Conservation (phyloP, 2,113 vertebrate genomes). For the Equus przewalskii region DNA sequence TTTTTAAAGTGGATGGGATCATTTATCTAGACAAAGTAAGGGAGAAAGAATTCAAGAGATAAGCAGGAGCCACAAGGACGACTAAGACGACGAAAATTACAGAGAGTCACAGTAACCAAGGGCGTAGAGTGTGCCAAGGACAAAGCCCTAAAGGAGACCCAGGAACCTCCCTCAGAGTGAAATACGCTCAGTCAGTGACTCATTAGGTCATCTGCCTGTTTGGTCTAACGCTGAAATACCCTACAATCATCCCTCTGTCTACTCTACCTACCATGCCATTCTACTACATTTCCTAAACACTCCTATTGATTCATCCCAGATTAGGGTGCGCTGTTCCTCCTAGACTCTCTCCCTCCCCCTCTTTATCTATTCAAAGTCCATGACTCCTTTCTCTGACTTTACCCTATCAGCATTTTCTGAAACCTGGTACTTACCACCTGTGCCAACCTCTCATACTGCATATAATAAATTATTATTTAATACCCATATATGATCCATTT, state of each 20-base stretch:
- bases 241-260: neutral
- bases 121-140: neutral
- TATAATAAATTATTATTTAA: conserved; percentile 28
- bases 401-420: neutral
- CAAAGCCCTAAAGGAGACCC: neutral
- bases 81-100: neutral
- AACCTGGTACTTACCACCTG: conserved; percentile 21
- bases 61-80: neutral
- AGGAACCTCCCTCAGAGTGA: neutral
- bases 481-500: neutral
- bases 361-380: neutral
- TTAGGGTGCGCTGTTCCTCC: neutral
- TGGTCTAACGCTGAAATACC: neutral
- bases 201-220: neutral
- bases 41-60: neutral
- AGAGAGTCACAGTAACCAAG: neutral
- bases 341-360: neutral
- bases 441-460: neutral
- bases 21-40: neutral
- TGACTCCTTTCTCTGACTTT: neutral
- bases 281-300: neutral
- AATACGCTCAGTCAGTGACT: neutral
- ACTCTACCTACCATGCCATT: neutral
- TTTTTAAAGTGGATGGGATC: neutral
- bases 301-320: neutral